phyloP scores from a whole-genome alignment of 2,113 vertebrate species.

The Campylomormyrus tamandua region DNA sequence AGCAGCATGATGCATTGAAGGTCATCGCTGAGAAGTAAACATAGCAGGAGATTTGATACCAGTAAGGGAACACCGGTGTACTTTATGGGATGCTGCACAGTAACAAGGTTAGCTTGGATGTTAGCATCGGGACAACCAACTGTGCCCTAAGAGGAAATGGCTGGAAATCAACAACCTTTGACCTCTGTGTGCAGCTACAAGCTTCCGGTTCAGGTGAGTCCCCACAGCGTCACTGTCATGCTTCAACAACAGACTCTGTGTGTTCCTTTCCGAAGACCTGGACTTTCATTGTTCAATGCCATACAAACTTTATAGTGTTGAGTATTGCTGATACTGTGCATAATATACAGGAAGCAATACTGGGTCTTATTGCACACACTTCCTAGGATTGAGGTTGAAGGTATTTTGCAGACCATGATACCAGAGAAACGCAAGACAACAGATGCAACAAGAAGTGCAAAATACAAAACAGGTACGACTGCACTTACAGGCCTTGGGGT shows the following conservation, averaged over 20 bases:
- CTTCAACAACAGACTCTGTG: neutral
- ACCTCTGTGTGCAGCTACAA: neutral
- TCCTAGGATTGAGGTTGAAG: neutral
- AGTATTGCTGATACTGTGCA: neutral
- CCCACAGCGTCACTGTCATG: neutral
- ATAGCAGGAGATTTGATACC: neutral
- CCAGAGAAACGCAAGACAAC: neutral
- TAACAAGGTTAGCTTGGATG: neutral
- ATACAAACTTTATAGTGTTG: neutral
- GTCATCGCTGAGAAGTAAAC: neutral
- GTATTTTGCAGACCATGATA: neutral
- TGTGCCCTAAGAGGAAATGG: neutral
- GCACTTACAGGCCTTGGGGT: neutral
- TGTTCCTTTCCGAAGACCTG: neutral
- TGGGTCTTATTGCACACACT: neutral
- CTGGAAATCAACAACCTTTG: neutral
- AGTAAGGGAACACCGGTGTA: neutral
- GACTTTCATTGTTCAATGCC: neutral
- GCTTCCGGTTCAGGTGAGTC: neutral
- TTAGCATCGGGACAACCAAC: neutral
- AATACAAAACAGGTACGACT: neutral
- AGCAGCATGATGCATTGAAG: neutral
- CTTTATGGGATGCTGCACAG: neutral
- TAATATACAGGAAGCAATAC: neutral
- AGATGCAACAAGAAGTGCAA: neutral